Percentiles rank a stretch among this genome's conserved stretches.
These are phyloP conservation scores for Pelodytes ibericus DNA, from an alignment of 2,797 vertebrate genomes.

Conservation along the genomic window DNA sequence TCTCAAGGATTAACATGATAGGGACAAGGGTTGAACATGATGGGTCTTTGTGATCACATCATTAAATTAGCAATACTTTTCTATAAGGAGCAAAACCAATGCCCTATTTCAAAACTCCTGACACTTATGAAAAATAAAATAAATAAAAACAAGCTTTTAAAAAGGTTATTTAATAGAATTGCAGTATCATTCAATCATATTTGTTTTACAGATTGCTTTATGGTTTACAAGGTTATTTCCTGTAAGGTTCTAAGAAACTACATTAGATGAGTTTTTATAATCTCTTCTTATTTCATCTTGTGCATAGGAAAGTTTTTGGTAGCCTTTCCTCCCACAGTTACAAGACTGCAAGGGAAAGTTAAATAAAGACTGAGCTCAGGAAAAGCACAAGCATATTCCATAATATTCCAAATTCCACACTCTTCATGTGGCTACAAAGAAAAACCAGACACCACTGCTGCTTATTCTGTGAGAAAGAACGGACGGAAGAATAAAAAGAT, in stretches of 20 bases:
- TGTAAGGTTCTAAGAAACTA: conserved; percentile 4
- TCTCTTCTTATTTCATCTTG: neutral
- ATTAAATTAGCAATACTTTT: too few species aligned
- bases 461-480: neutral
- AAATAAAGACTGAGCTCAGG: neutral
- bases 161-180: too few species aligned
- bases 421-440: conserved; percentile 55
- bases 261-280: neutral
- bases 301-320: neutral
- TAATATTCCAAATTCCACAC: conserved; percentile 67
- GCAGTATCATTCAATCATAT: too few species aligned
- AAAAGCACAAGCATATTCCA: conserved; percentile 58
- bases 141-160: too few species aligned
- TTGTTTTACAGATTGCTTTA: neutral
- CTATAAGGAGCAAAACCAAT: too few species aligned
- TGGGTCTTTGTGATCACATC: too few species aligned
- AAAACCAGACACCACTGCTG: neutral
- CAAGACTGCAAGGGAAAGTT: neutral
- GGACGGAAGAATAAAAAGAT: too few species aligned
- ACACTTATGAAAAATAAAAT: too few species aligned
- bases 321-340: conserved; percentile 19
- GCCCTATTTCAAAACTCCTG: too few species aligned
- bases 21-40: too few species aligned
- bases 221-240: conserved; percentile 29
- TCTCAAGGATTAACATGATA: too few species aligned